Conservation (phyloP, 2,797 vertebrate species). For the Tinamus major region DNA sequence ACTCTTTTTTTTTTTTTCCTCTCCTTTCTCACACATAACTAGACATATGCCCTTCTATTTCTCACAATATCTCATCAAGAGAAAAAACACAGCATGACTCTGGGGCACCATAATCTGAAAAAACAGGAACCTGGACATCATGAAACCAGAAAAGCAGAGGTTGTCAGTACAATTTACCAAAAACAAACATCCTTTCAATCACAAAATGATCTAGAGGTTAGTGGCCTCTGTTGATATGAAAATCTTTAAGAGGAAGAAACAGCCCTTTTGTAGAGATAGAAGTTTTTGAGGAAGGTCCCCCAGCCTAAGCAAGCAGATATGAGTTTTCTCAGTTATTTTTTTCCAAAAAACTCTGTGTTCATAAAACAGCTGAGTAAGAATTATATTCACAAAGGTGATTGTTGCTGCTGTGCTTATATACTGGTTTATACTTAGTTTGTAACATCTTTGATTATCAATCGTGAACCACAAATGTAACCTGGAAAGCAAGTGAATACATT, state of each 20-base stretch:
- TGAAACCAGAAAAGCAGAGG: slow-evolving; percentile 19
- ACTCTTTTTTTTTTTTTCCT: background rate
- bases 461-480: background rate
- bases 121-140: slow-evolving; percentile 48
- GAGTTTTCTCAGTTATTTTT: background rate
- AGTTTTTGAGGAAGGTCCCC: slow-evolving; percentile 11
- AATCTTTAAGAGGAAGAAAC: slow-evolving; percentile 41
- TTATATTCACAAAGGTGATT: background rate
- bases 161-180: background rate
- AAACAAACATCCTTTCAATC: slow-evolving; percentile 44
- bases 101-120: background rate
- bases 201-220: slow-evolving; percentile 36
- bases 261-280: background rate
- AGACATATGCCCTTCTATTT: background rate
- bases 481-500: background rate
- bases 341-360: slow-evolving; percentile 31
- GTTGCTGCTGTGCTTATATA: too few relatives aligned
- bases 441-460: background rate
- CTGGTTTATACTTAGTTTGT: too few relatives aligned
- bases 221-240: slow-evolving; percentile 41
- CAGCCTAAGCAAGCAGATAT: slow-evolving; percentile 25
- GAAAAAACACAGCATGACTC: background rate
- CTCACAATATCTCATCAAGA: slow-evolving; percentile 16
- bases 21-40: background rate
- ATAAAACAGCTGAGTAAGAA: background rate